Evolutionary conservation across 2,888 invertebrate genomes (phyloP), one percentile per base, ranked within the genome.

Genomic region (Cotesia congregata): DNA sequence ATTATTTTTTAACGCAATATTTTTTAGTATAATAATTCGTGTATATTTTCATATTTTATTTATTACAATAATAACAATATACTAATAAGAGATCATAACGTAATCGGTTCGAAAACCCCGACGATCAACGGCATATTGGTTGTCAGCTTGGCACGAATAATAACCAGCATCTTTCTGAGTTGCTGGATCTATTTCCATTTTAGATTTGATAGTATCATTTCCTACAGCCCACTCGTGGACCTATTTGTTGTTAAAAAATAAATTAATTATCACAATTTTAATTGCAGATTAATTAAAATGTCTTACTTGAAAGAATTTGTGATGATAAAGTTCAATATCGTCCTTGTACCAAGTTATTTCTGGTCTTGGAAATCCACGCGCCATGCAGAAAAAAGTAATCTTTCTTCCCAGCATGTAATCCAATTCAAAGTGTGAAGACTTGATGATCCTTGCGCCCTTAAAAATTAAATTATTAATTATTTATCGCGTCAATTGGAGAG

Each of bases 301-400:
- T 70, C 76, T 71, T 89, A 93, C 93, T 90, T 94, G 94, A 81
- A 94, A 93, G 86, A 93, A 94, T 84, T 92, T 92, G 84, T 94
- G 94, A 65, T 93, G 92, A 81, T 93, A 93, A n/a, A 95, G 88
- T 86, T 95, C 95, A 65, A 94, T 93, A 2, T 94, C 94, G 85
- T 95, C 94, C 86, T 95, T 95, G 84, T 93, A 93, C 95, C 95
- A 95, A 50, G 94, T 94, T 74, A 95, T 94, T 87, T 93, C 93
- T 0, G 95, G 95, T 77, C 94, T 88, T 0, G 95, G 95, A 76
- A 91, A 90, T 61, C 95, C 95, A 84, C 91, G 91, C 0, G 95
- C 94, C 91, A 93, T 93, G 85, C 95, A 95, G 86, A 94, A 93
- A 85, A 95, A 94, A 5, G 94, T 93, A 59, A 95, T 93, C 88